Conservation (phyloP, 2,888 invertebrate species). For the Gryllus longicercus region DNA sequence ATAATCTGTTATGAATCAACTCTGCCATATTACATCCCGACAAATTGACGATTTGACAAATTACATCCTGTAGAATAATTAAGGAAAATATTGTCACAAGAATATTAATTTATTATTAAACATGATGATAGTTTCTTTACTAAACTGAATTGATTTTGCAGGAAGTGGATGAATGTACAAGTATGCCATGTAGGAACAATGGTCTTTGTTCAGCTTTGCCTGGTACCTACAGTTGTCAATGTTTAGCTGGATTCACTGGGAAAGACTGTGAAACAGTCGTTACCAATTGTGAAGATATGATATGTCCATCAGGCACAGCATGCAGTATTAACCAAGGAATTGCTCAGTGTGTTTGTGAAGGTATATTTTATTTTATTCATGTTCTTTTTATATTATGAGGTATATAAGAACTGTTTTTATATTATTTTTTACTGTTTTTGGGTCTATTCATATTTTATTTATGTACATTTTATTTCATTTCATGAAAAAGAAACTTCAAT, state of each 20-base stretch:
- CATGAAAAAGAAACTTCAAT: too few relatives aligned
- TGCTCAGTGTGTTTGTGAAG: slow-evolving; percentile 61
- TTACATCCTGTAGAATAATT: too few relatives aligned
- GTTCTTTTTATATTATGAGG: neutral
- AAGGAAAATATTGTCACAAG: too few relatives aligned
- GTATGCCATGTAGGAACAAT: slow-evolving; percentile 59
- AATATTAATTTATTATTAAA: too few relatives aligned
- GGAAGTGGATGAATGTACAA: slow-evolving; percentile 56
- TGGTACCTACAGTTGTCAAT: slow-evolving; percentile 56
- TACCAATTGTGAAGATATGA: slow-evolving; percentile 51
- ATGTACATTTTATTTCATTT: too few relatives aligned
- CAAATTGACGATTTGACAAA: too few relatives aligned
- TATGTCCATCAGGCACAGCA: slow-evolving; percentile 64
- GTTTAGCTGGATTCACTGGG: slow-evolving; percentile 55
- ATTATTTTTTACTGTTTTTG: neutral
- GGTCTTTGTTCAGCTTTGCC: slow-evolving; percentile 59
- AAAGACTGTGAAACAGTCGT: slow-evolving; percentile 43
- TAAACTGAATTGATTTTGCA: slow-evolving; percentile 37
- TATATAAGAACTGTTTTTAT: neutral
- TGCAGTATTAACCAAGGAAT: slow-evolving; percentile 56
- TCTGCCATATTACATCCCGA: too few relatives aligned
- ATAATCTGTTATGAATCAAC: too few relatives aligned
- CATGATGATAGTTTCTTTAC: too few relatives aligned
- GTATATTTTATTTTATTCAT: neutral
- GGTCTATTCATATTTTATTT: too few relatives aligned